phyloP scores from a whole-genome alignment of 2,888 invertebrate genomes.

The Callyntrura guangdongensis region DNA sequence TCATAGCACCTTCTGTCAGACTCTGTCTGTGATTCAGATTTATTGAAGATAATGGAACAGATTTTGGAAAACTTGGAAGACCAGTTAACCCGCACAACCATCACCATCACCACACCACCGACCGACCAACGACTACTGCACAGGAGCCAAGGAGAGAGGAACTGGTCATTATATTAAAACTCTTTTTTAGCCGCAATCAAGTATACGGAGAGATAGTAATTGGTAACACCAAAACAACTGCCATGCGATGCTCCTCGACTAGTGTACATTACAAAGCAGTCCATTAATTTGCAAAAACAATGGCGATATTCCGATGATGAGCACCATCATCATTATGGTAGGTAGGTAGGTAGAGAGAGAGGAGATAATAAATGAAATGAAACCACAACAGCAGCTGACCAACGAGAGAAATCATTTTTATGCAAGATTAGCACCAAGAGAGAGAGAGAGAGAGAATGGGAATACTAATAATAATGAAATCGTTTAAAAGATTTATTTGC shows the following conservation, averaged over 20 bases:
- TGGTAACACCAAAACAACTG: slow-evolving; percentile 40
- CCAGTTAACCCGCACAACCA: slow-evolving; percentile 46
- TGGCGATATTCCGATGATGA: slow-evolving; percentile 7
- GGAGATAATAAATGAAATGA: background rate
- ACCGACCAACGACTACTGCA: no score
- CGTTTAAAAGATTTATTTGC: slow-evolving; percentile 43
- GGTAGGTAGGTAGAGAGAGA: no score
- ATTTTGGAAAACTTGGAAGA: slow-evolving; percentile 47
- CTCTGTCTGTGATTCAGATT: background rate
- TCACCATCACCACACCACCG: no score
- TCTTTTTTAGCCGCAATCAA: slow-evolving; percentile 23
- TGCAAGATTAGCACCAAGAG: background rate
- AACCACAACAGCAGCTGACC: slow-evolving; percentile 63
- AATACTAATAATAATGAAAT: background rate
- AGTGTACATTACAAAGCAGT: background rate
- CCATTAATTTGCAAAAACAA: slow-evolving; percentile 65
- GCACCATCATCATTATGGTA: slow-evolving; percentile 5
- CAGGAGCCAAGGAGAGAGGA: slow-evolving; percentile 9
- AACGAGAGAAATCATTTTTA: slow-evolving; percentile 44
- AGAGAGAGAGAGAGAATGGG: no score
- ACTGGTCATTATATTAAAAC: slow-evolving; percentile 32
- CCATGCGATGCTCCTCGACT: background rate
- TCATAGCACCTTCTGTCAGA: no score
- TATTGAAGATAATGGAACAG: slow-evolving; percentile 24
- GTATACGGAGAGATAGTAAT: background rate